Evolutionary conservation across 2,888 invertebrate genomes (phyloP), one percentile per base, ranked within the genome.

Genomic region (Bhutanitis thaidina): DNA sequence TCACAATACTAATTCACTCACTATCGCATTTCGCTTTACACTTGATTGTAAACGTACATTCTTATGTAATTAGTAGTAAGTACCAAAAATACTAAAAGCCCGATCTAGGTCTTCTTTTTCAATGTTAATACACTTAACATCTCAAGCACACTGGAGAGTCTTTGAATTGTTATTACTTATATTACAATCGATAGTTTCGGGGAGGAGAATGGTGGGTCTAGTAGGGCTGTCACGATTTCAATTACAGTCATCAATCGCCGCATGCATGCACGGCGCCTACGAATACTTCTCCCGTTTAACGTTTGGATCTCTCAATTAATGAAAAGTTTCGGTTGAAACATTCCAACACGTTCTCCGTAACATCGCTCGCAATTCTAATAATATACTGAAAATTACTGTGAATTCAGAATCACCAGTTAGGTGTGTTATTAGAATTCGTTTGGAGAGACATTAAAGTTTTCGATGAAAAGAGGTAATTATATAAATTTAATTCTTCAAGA

Each of bases 191-290:
- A 36, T 36, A 27, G 16, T n/a, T n/a, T n/a, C 5, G 9, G 34
- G 15, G 43, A 25, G 13, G 27, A 1, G 36, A 27, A 1, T 9
- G 32, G 12, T 8, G 35, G 9, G 8, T 5, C 10, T 5, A 10
- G 30, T 8, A 3, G 9, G 12, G 43, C 13, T 15, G 10, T 1
- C 20, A 20, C 35, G 12, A 35, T 20, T 44, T 44, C 43, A 44
- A 44, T 34, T 44, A 35, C 34, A 39, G 51, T 52, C 46, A 55
- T 57, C 55, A 55, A 55, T 55, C 43, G 53, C 34, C 44, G 50
- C 46, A 51, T 54, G 52, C 54, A 54, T 51, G 46, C 52, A 47
- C 41, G 46, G 39, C 29, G 34, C 49, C 53, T 43, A 49, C 37
- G 25, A 49, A 55, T 45, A 41, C 55, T 32, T 32, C 49, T 48